Percentiles rank a stretch among this genome's conserved stretches.
These are phyloP conservation scores for Psittacula cyanocephala DNA, from an alignment of 2,113 vertebrate genomes.

Conservation along the genomic window DNA sequence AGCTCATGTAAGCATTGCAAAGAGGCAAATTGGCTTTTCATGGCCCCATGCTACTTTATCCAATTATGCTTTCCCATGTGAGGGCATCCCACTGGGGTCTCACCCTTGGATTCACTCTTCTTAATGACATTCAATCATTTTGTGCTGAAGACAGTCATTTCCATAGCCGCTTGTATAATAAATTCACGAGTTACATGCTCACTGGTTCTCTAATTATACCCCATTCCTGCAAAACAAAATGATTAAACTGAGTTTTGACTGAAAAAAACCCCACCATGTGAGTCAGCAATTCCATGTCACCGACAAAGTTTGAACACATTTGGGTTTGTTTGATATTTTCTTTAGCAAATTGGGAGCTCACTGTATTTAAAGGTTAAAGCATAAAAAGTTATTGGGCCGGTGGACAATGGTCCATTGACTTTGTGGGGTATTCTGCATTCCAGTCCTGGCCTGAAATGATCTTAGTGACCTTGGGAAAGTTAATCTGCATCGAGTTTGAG, in stretches of 20 bases:
- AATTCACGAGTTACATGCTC: constrained; percentile 62
- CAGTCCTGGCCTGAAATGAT: background rate
- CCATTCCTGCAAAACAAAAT: constrained; percentile 53
- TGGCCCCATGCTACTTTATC: constrained; percentile 57
- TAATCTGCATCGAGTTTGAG: background rate
- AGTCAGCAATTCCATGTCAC: constrained; percentile 43
- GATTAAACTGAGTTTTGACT: constrained; percentile 26
- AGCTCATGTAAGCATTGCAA: background rate
- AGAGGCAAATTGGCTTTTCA: constrained; percentile 48
- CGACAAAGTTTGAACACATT: background rate
- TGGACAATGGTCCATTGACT: background rate
- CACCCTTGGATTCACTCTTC: constrained; percentile 56
- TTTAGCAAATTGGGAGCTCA: background rate
- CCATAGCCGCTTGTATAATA: constrained; percentile 61
- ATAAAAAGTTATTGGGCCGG: background rate
- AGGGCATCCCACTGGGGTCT: constrained; percentile 56
- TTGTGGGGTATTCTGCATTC: background rate
- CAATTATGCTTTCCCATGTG: constrained; percentile 33
- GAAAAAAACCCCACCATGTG: background rate
- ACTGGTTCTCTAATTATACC: constrained; percentile 61
- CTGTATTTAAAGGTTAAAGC: background rate
- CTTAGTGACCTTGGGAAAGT: background rate
- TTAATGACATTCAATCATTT: constrained; percentile 68
- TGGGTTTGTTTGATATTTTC: background rate
- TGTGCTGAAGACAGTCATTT: constrained; percentile 69